A percentile compares a stretch with the other conserved stretches of the same genome.
These are phyloP conservation scores for Wasmannia auropunctata DNA, from an alignment of 1,140 invertebrate species.

Conservation along the genomic window DNA sequence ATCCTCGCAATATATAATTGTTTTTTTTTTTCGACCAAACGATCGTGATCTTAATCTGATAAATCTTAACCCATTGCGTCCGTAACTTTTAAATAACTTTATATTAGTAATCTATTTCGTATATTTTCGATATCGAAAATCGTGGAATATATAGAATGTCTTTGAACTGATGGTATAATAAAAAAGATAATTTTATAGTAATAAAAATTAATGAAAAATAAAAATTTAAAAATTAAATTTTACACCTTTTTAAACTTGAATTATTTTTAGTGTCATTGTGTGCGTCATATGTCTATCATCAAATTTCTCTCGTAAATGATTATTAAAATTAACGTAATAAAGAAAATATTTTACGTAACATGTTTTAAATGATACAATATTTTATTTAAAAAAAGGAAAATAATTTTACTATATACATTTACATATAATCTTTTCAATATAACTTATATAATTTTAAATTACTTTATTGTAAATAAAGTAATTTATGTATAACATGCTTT, in stretches of 20 bases:
- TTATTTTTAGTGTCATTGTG: not conserved
- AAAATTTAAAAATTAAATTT: not conserved
- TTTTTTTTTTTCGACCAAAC: constrained; percentile 15
- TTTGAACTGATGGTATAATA: not conserved
- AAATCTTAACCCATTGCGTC: constrained; percentile 43
- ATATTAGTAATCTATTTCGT: constrained; percentile 28
- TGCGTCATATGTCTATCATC: not conserved
- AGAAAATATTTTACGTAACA: not conserved
- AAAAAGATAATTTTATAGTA: not conserved
- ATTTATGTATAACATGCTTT: too few relatives aligned
- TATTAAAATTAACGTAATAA: not conserved
- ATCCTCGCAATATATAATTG: not conserved
- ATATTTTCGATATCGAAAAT: constrained; percentile 49
- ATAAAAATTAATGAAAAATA: not conserved
- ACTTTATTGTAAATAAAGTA: not conserved
- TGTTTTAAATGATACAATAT: not conserved
- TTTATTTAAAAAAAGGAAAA: not conserved
- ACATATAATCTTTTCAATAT: not conserved
- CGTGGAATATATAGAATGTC: not conserved
- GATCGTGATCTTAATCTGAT: constrained; percentile 3
- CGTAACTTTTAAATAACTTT: constrained; percentile 32
- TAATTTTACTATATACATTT: not conserved
- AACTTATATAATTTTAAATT: not conserved
- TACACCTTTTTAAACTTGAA: not conserved
- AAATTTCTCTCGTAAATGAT: not conserved